A percentile compares a stretch with the other conserved stretches of the same genome.
phyloP scores from a whole-genome alignment of 2,113 vertebrate genomes.

The Abramis brama region DNA sequence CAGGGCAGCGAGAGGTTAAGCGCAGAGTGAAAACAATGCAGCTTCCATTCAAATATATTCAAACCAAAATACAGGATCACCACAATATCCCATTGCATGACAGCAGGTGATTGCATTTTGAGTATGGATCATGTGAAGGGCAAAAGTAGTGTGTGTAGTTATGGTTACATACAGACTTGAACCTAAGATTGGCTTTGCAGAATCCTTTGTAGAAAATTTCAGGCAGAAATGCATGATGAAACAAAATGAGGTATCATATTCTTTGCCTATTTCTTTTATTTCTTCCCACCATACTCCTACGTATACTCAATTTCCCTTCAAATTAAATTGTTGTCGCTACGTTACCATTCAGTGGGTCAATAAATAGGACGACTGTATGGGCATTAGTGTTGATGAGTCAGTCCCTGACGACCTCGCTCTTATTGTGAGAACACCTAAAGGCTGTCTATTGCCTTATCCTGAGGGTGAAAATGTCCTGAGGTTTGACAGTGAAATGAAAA shows the following conservation, averaged over 20 bases:
- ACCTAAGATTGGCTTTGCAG: neutral
- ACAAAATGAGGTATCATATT: neutral
- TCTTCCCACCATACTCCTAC: neutral
- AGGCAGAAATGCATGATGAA: neutral
- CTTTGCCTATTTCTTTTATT: neutral
- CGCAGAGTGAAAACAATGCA: constrained; percentile 40
- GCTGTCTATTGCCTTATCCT: constrained; percentile 47
- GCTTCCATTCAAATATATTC: constrained; percentile 60
- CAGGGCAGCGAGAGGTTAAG: constrained; percentile 13
- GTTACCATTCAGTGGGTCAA: constrained; percentile 61
- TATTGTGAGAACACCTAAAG: constrained; percentile 66
- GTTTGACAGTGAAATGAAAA: constrained; percentile 38
- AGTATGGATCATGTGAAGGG: constrained; percentile 38
- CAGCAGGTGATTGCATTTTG: constrained; percentile 36
- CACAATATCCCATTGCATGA: constrained; percentile 47
- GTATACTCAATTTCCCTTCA: constrained; percentile 2
- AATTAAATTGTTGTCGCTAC: neutral
- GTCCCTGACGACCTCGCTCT: constrained; percentile 67
- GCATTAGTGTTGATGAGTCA: constrained; percentile 75
- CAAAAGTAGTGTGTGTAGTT: constrained; percentile 11
- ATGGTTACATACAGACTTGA: neutral
- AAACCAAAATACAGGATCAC: constrained; percentile 45
- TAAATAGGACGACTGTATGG: constrained; percentile 70
- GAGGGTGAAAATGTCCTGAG: constrained; percentile 34
- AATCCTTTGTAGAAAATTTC: neutral